Conservation (phyloP, 23 tunicate genomes). For the Halocynthia aurantium region DNA sequence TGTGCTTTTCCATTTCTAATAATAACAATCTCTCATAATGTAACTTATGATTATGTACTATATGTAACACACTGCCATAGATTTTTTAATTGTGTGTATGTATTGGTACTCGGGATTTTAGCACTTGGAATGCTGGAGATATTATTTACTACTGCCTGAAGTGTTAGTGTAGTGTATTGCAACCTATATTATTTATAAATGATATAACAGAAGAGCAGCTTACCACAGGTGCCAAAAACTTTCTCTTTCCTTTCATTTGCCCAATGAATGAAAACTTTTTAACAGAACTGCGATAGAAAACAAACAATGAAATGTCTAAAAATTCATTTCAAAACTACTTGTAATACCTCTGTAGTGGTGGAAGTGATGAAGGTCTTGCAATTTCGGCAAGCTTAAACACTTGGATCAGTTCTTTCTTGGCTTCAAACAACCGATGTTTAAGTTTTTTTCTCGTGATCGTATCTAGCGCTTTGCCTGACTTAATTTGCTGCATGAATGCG, state of each 20-base stretch:
- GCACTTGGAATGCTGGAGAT: too few relatives aligned
- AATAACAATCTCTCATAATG: too few relatives aligned
- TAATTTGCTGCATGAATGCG: slow-evolving; percentile 84
- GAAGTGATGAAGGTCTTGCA: slow-evolving; percentile 59
- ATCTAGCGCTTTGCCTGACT: slow-evolving; percentile 77
- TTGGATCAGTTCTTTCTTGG: slow-evolving; percentile 44
- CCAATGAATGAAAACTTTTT: slow-evolving; percentile 65
- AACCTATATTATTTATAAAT: too few relatives aligned
- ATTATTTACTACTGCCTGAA: too few relatives aligned
- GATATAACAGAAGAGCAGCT: neutral
- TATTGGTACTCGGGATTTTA: too few relatives aligned
- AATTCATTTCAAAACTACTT: neutral
- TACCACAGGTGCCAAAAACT: slow-evolving; percentile 28
- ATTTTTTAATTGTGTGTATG: too few relatives aligned
- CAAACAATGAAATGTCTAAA: neutral
- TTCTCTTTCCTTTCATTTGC: slow-evolving; percentile 70
- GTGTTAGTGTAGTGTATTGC: too few relatives aligned
- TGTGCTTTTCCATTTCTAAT: too few relatives aligned
- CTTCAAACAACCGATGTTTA: slow-evolving; percentile 52
- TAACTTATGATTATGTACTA: too few relatives aligned
- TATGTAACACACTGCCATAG: too few relatives aligned
- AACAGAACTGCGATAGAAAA: slow-evolving; percentile 18
- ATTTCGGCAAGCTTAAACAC: slow-evolving; percentile 54
- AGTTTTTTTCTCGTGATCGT: slow-evolving; percentile 75
- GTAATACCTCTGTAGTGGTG: slow-evolving; percentile 40